Base-by-base conservation (phyloP, 2,888 invertebrate genomes). In the Troglohyphantes excavatus region DNA sequence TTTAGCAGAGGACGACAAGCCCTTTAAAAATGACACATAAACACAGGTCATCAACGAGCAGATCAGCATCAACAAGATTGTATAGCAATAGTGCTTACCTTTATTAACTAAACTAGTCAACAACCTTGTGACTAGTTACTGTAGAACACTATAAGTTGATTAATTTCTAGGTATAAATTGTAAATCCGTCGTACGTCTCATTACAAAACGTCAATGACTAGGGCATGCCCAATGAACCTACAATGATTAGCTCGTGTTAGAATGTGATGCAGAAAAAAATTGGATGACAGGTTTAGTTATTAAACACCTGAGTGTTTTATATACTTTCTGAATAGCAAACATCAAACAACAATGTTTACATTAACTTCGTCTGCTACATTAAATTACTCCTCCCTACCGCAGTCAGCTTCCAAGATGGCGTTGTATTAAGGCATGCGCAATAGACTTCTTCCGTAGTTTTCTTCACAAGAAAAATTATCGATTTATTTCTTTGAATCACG, bases 381-480 rank as follows among this genome's bases (percentile, higher is more conserved):
- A 90, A 84, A 81, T 81, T 90, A 85, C 90, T 90, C 90, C 90
- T 90, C 90, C 90, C 90, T 90, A 78, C 90, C 90, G 90, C 90
- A 90, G 79, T 85, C 67, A 90, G 85, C 90, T 85, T 90, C 83
- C 90, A 90, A 90, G 90, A 90, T 90, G 90, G 90, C 90, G 90
- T 90, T 84, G 90, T 85, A 81, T 81, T 90, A 78, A 90, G 79
- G 81, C 90, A 90, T 90, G 90, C 90, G 90, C 90, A 85, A 53
- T 85, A 59, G 72, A 85, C 61, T 79, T 84, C 79, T 90, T 90
- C 90, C 90, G 90, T 81, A 73, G 72, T 84, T 90, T 70, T 73
- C 87, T 89, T 89, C 89, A 70, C 65, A 83, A 53, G 83, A 88
- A 89, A 89, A 83, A 76, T 89, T 89, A 89, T 83, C 83, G 89